Percentiles rank a stretch among this genome's conserved stretches.
These are phyloP conservation scores for Physocephala rufipes DNA, from an alignment of 2,888 invertebrate species.

Conservation along the genomic window DNA sequence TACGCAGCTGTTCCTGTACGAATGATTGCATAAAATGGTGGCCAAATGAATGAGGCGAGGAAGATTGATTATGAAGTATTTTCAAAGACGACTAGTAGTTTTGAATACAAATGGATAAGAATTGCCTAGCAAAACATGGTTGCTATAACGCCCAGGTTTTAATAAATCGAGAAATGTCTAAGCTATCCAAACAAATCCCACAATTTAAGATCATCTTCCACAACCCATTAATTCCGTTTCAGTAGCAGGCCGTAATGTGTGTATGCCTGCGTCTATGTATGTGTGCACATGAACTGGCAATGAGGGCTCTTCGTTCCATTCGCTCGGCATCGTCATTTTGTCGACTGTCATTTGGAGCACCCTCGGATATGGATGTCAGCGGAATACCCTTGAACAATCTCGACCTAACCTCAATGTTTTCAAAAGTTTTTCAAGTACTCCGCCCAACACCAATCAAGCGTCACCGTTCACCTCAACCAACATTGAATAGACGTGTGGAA, in stretches of 20 bases:
- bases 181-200: constrained; percentile 24
- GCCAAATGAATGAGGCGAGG: constrained; percentile 12
- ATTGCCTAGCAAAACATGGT: constrained; percentile 37
- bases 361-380: constrained; percentile 24
- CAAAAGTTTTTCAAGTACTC: constrained; percentile 16
- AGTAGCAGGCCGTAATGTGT: constrained; percentile 1
- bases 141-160: constrained; percentile 23
- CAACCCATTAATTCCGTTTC: constrained; percentile 3
- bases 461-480: constrained; percentile 42
- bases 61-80: constrained; percentile 23
- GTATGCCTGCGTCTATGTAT: constrained; percentile 11
- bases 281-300: constrained; percentile 12
- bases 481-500: neutral
- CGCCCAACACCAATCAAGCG: neutral
- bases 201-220: constrained; percentile 15
- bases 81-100: constrained; percentile 20
- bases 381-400: constrained; percentile 46
- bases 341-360: constrained; percentile 30
- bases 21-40: constrained; percentile 28
- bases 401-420: constrained; percentile 44
- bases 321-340: constrained; percentile 20
- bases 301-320: constrained; percentile 4
- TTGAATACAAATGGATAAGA: constrained; percentile 37
- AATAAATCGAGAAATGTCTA: constrained; percentile 19
- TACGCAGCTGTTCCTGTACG: constrained; percentile 34